Evolutionary conservation across 2,797 vertebrate species (phyloP).

Genomic region (Neosalanx taihuensis): DNA sequence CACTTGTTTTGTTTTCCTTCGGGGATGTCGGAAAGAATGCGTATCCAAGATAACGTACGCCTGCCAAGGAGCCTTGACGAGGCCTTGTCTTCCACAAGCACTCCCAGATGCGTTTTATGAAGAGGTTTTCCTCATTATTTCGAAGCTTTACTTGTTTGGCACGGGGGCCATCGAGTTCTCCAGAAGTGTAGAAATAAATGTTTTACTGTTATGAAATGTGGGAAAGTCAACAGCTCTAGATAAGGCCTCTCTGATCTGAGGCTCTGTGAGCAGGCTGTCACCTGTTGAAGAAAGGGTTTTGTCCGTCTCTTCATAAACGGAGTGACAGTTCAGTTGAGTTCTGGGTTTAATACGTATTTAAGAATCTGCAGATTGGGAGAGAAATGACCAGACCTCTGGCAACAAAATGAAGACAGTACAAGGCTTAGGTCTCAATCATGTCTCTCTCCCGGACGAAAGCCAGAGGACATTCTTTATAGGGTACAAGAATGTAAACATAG

Average conservation of each 20-base stretch:
- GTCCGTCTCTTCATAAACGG: too few species aligned
- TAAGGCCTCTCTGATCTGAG: conserved; percentile 37
- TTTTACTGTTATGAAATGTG: conserved; percentile 63
- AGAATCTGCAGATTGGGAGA: too few species aligned
- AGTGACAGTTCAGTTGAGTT: too few species aligned
- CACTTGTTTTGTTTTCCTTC: conserved; percentile 73
- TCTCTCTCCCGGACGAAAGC: too few species aligned
- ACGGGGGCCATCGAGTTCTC: conserved; percentile 47
- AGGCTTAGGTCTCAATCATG: too few species aligned
- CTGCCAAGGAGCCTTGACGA: conserved; percentile 84
- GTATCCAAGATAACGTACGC: conserved; percentile 83
- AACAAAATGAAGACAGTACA: too few species aligned
- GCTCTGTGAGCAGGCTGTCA: conserved; percentile 39
- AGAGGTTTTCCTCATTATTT: conserved; percentile 73
- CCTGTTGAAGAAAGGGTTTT: neutral
- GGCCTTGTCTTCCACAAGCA: conserved; percentile 80
- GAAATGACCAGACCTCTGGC: too few species aligned
- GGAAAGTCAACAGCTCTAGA: conserved; percentile 62
- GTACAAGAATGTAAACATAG: too few species aligned
- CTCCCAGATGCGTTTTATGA: conserved; percentile 82
- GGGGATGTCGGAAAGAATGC: conserved; percentile 81
- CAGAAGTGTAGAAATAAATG: conserved; percentile 53
- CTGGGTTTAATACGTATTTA: too few species aligned
- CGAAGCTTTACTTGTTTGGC: conserved; percentile 66
- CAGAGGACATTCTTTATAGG: too few species aligned